Evolutionary conservation across 1,140 invertebrate genomes (phyloP), one percentile per base, ranked within the genome.

Genomic region (Drusus annulatus): DNA sequence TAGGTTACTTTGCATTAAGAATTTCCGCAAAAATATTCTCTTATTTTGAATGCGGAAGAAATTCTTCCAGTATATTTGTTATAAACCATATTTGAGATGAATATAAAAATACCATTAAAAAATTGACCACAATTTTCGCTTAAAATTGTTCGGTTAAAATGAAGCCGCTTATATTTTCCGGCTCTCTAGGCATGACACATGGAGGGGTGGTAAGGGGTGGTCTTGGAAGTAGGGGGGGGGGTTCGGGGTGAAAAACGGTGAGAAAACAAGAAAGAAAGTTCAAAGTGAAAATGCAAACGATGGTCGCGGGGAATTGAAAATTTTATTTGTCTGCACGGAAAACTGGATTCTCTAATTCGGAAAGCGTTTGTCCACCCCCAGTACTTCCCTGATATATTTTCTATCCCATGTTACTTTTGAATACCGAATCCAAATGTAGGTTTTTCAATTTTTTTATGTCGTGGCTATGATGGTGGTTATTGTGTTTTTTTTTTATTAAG

Each of bases 261-360:
- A n/a, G 65, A 69, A 69, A 69, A 69, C 21, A 69, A 45, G 65
- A 69, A 69, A 69, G 31, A 62, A 69, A 17, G 2, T 36, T 69
- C 36, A 50, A 69, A 69, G 74, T 62, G 45, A 76, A 76, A 76
- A 76, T 76, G 74, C 74, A 76, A 76, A 76, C 74, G 74, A 76
- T 51, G 74, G 28, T 31, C 28, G 74, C 28, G 52, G 73, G 54
- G 74, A 76, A 76, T 76, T 25, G 74, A 16, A 76, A 76, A 76
- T 76, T 76, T 76, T 56, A 62, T 76, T 76, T 76, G 74, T 63
- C 60, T 76, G 36, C 36, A 15, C 19, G 74, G 60, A 63, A 54
- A 19, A 50, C 13, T 13, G 5, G 54, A 54, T 54, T 16, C 50
- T 36, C n/a, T 5, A 7, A 50, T 69, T 19, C 19, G 28, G 21